phyloP scores from a whole-genome alignment of 2,888 invertebrate genomes.

The Hydraecia micacea region DNA sequence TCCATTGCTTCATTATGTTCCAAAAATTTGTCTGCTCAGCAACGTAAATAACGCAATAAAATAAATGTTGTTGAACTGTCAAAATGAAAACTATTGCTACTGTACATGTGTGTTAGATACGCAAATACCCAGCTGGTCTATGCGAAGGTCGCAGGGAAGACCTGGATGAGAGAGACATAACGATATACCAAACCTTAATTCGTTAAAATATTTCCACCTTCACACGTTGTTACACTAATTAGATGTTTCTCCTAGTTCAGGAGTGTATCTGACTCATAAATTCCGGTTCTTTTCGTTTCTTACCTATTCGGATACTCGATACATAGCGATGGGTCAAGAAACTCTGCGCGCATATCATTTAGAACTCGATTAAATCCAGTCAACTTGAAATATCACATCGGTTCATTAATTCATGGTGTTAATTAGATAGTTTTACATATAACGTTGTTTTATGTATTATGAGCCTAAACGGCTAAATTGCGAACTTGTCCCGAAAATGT shows the following conservation, averaged over 20 bases:
- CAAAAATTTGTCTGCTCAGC: not conserved
- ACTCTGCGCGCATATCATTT: conserved; percentile 79
- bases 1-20: not conserved
- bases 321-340: conserved; percentile 76
- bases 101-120: not conserved
- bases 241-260: conserved; percentile 43
- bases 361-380: conserved; percentile 73
- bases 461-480: not conserved
- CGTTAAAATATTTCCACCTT: conserved; percentile 21
- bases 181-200: not conserved
- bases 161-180: not conserved
- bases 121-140: not conserved
- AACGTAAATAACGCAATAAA: not conserved
- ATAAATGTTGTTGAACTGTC: not conserved
- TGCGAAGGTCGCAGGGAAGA: not conserved
- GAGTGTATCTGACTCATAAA: conserved; percentile 57
- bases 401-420: conserved; percentile 57
- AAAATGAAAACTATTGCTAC: not conserved
- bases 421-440: conserved; percentile 55
- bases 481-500: conserved; percentile 6
- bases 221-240: conserved; percentile 39
- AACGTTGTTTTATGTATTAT: conserved; percentile 21
- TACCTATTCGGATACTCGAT: conserved; percentile 60
- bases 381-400: conserved; percentile 61
- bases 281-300: conserved; percentile 62